Evolutionary conservation across 2,797 vertebrate species (phyloP).

Genomic region (Eutrigla gurnardus): DNA sequence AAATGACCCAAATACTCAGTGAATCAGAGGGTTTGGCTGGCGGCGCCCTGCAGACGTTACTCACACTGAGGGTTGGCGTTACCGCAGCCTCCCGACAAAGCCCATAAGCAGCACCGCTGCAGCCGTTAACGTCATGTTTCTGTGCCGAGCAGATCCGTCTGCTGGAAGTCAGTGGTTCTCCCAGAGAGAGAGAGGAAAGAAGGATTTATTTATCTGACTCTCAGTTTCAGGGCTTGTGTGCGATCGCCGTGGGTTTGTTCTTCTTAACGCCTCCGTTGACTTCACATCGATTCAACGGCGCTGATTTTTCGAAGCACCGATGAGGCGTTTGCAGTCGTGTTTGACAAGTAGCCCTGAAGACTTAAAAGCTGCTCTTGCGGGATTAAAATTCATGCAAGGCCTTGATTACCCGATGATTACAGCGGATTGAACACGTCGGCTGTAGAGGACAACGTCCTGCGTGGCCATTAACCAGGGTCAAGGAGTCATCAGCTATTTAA

Average conservation of each 20-base stretch:
- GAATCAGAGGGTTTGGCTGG: slow-evolving; percentile 68
- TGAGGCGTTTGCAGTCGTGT: background rate
- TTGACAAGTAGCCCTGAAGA: background rate
- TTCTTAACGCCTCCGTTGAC: slow-evolving; percentile 11
- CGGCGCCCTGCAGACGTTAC: slow-evolving; percentile 57
- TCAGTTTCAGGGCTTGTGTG: slow-evolving; percentile 26
- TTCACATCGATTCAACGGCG: slow-evolving; percentile 24
- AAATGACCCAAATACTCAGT: slow-evolving; percentile 80
- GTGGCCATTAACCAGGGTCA: slow-evolving; percentile 21
- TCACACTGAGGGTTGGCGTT: slow-evolving; percentile 58
- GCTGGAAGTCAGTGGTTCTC: slow-evolving; percentile 17
- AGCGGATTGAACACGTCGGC: slow-evolving; percentile 10
- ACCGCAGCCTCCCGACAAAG: slow-evolving; percentile 42
- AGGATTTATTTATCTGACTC: slow-evolving; percentile 37
- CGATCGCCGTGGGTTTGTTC: slow-evolving; percentile 20
- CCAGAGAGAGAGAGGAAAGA: background rate
- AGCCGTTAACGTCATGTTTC: slow-evolving; percentile 38
- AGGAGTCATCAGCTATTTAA: slow-evolving; percentile 23
- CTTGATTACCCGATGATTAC: slow-evolving; percentile 11
- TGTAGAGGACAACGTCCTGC: slow-evolving; percentile 9
- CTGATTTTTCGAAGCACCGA: slow-evolving; percentile 5
- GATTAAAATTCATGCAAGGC: background rate
- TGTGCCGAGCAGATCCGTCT: slow-evolving; percentile 32
- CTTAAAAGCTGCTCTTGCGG: slow-evolving; percentile 1
- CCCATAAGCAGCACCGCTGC: slow-evolving; percentile 45